Conservation (phyloP, 2,113 vertebrate species). For the Rhynchomys soricoides region DNA sequence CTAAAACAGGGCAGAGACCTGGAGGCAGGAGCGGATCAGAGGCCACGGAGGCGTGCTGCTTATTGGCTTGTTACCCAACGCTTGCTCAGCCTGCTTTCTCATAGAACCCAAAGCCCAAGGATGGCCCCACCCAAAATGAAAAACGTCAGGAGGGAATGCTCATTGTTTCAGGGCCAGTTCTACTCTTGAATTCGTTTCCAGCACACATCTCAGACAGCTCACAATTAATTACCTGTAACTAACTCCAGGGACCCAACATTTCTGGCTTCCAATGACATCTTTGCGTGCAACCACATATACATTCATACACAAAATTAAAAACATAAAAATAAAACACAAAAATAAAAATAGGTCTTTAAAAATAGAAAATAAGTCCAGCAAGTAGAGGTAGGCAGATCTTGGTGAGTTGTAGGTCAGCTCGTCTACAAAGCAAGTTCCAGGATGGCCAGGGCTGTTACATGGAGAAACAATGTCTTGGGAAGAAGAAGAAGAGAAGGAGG, state of each 20-base stretch:
- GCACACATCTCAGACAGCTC: not conserved
- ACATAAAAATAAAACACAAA: too few species aligned
- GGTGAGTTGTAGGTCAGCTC: not conserved
- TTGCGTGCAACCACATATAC: not conserved
- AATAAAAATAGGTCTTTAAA: not conserved
- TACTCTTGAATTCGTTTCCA: not conserved
- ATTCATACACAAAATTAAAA: not conserved
- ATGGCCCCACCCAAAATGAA: not conserved
- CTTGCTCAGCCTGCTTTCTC: not conserved
- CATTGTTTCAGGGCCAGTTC: not conserved
- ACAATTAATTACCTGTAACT: too few species aligned
- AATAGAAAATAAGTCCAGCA: not conserved
- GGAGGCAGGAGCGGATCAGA: not conserved
- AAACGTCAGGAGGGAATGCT: not conserved
- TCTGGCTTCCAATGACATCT: not conserved
- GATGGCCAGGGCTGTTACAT: not conserved
- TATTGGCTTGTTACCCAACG: not conserved
- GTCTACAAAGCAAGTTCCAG: not conserved
- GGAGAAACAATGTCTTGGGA: not conserved
- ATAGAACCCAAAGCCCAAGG: not conserved
- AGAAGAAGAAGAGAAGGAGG: not conserved
- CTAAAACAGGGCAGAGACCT: not conserved
- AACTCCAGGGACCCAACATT: not conserved
- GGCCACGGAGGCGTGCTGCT: not conserved
- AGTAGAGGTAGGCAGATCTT: not conserved